A percentile compares a stretch with the other conserved stretches of the same genome.
Evolutionary conservation across 92 coral and sea anemone species (phyloP).

Genomic region (Metridium senile): DNA sequence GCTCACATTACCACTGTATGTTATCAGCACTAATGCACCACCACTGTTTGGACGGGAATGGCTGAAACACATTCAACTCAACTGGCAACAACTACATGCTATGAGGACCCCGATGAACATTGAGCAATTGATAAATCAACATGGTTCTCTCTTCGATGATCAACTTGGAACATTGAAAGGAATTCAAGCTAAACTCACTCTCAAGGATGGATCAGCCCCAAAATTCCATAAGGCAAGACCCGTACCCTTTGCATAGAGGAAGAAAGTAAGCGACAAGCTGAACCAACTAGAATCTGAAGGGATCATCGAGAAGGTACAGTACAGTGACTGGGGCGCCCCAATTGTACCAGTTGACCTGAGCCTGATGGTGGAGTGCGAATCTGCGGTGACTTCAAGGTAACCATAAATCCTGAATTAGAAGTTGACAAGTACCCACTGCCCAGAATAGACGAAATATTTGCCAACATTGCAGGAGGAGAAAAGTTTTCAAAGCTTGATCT

Average conservation of each 20-base stretch:
- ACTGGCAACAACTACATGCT: conserved; percentile 31
- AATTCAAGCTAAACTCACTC: conserved; percentile 9
- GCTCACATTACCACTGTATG: conserved; percentile 27
- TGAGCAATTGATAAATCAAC: conserved; percentile 11
- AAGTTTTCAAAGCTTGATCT: conserved; percentile 50
- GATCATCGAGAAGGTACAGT: conserved; percentile 28
- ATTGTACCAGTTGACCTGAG: conserved; percentile 31
- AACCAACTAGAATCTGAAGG: conserved; percentile 34
- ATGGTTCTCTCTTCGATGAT: conserved; percentile 16
- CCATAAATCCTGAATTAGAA: conserved; percentile 30
- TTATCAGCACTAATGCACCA: conserved; percentile 33
- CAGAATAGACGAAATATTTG: conserved; percentile 29
- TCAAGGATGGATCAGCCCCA: conserved; percentile 10
- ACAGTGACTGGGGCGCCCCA: conserved; percentile 43
- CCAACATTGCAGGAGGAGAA: conserved; percentile 39
- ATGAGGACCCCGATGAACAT: neutral
- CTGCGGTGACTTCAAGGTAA: conserved; percentile 54
- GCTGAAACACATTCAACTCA: conserved; percentile 36
- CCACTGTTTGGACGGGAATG: conserved; percentile 52
- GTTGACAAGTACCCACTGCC: conserved; percentile 30
- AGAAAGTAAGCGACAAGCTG: conserved; percentile 33
- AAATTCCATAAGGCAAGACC: conserved; percentile 30
- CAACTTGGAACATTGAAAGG: conserved; percentile 27
- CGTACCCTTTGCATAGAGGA: conserved; percentile 21
- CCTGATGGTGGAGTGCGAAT: conserved; percentile 29